These are phyloP conservation scores for Elachura formosa DNA, from an alignment of 2,113 vertebrate genomes.

Conservation along the genomic window DNA sequence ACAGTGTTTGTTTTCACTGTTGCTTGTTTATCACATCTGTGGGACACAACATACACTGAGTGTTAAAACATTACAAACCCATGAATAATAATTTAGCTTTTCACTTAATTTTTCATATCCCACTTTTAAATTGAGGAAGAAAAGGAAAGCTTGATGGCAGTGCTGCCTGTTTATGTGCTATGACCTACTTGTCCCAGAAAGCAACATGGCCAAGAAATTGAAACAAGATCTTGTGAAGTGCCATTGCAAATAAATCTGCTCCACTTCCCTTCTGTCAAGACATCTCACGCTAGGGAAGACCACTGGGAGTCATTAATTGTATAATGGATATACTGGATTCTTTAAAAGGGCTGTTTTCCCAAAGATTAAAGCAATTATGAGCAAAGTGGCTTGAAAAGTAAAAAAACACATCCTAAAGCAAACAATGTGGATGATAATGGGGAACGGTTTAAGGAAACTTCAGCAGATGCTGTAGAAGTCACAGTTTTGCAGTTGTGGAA, in stretches of 20 bases:
- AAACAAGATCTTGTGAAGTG: constrained; percentile 54
- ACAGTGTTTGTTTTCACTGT: neutral
- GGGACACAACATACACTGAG: neutral
- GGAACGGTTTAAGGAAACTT: neutral
- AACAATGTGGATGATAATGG: neutral
- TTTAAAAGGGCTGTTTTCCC: constrained; percentile 48
- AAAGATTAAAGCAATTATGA: constrained; percentile 58
- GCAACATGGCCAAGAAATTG: constrained; percentile 28
- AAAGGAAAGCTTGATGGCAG: neutral
- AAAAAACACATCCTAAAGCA: neutral
- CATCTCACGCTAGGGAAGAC: constrained; percentile 47
- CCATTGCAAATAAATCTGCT: constrained; percentile 64
- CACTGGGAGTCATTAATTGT: constrained; percentile 56
- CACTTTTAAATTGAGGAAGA: neutral
- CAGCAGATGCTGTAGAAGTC: neutral
- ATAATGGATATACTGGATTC: constrained; percentile 32
- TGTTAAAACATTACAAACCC: neutral
- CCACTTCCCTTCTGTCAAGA: constrained; percentile 55
- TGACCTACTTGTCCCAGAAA: constrained; percentile 44
- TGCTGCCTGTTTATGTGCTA: neutral
- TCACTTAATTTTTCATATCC: neutral
- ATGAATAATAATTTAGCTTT: neutral
- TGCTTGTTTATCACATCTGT: neutral
- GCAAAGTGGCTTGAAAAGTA: constrained; percentile 10
- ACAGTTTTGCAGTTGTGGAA: neutral